A percentile compares a stretch with the other conserved stretches of the same genome.
phyloP scores from a whole-genome alignment of 2,888 invertebrate species.

The Philaethria dido region DNA sequence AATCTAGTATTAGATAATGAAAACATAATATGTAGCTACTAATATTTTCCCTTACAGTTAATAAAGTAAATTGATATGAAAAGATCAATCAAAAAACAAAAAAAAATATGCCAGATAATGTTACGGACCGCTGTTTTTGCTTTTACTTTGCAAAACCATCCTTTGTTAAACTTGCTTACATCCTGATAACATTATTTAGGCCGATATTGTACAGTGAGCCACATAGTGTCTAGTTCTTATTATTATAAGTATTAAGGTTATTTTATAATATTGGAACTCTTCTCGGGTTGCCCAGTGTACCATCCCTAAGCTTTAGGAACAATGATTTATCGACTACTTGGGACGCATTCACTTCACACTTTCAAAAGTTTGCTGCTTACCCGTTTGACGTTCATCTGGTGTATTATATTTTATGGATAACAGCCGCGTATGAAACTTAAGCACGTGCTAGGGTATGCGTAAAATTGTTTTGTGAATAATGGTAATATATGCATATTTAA shows the following conservation, averaged over 20 bases:
- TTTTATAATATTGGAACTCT: slow-evolving; percentile 35
- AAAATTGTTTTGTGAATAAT: slow-evolving; percentile 3
- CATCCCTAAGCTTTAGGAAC: slow-evolving; percentile 60
- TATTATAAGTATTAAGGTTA: slow-evolving; percentile 3
- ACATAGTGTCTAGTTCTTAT: slow-evolving; percentile 13
- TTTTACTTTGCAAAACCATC: slow-evolving; percentile 41
- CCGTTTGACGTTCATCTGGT: slow-evolving; percentile 47
- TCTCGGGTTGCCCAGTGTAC: slow-evolving; percentile 28
- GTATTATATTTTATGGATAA: slow-evolving; percentile 51
- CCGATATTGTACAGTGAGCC: slow-evolving; percentile 47
- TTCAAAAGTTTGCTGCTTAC: slow-evolving; percentile 52
- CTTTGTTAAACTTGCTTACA: slow-evolving; percentile 64
- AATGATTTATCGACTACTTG: slow-evolving; percentile 71
- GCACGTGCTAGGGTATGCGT: slow-evolving; percentile 16
- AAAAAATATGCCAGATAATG: slow-evolving; percentile 23
- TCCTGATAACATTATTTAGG: slow-evolving; percentile 69
- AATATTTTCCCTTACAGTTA: background rate
- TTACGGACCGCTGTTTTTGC: slow-evolving; percentile 27
- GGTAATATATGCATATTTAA: background rate
- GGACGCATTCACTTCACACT: slow-evolving; percentile 62
- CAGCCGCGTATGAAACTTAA: slow-evolving; percentile 27
- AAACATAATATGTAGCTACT: background rate
- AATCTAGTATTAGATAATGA: background rate
- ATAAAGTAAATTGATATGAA: slow-evolving; percentile 12
- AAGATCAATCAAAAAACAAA: slow-evolving; percentile 27